Conservation (phyloP, 2,113 vertebrate species). For the Chaenogobius annularis region DNA sequence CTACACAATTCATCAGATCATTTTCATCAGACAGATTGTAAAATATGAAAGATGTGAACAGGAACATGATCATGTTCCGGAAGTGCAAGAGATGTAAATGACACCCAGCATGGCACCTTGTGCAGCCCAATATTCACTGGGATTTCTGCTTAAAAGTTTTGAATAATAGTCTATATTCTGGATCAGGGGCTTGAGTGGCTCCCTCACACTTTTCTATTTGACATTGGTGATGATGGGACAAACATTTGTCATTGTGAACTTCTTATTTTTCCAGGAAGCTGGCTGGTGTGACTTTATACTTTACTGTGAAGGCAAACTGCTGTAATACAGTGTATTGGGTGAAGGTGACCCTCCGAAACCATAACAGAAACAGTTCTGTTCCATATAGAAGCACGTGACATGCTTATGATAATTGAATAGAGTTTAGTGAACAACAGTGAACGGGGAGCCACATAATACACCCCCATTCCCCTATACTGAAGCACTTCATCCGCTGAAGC, state of each 20-base stretch:
- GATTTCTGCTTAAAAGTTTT: not conserved
- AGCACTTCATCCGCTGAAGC: too few species aligned
- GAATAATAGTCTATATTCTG: too few species aligned
- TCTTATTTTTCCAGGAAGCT: not conserved
- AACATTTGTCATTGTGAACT: not conserved
- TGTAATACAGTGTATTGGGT: not conserved
- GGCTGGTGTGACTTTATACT: not conserved
- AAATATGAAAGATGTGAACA: slow-evolving; percentile 42
- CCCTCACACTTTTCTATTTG: not conserved
- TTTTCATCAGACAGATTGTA: slow-evolving; percentile 35
- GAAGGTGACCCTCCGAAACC: not conserved
- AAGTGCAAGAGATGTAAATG: not conserved
- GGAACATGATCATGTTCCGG: slow-evolving; percentile 7
- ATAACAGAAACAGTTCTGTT: not conserved
- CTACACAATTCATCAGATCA: too few species aligned
- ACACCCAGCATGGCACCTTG: not conserved
- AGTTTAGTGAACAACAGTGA: not conserved
- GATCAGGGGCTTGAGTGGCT: not conserved
- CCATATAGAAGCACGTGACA: not conserved
- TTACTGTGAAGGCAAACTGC: not conserved
- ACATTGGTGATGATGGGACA: not conserved
- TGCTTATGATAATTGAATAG: not conserved
- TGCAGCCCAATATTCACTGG: too few species aligned
- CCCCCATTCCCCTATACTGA: too few species aligned
- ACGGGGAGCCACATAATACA: not conserved